Conservation (phyloP, 2,797 vertebrate genomes). For the Taeniopygia guttata region DNA sequence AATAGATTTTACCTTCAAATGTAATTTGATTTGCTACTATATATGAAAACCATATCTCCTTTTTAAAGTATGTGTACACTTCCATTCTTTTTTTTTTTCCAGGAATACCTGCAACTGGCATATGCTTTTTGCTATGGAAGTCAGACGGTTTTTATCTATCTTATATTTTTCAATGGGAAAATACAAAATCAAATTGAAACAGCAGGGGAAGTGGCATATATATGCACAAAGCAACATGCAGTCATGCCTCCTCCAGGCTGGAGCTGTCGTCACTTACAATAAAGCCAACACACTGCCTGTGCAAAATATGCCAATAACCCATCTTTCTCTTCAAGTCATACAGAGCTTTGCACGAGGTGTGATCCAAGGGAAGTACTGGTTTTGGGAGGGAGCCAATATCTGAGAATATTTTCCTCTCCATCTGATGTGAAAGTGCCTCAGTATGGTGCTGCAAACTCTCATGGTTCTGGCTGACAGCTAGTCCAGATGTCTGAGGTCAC, state of each 20-base stretch:
- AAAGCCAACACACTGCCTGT: conserved; percentile 29
- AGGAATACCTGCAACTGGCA: not conserved
- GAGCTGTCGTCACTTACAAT: not conserved
- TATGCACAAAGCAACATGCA: conserved; percentile 1
- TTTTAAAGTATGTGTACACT: not conserved
- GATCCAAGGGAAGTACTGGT: conserved; percentile 5
- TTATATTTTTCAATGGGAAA: conserved; percentile 13
- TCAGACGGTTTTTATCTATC: conserved; percentile 1
- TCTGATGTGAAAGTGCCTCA: conserved; percentile 18
- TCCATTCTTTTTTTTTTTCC: not conserved
- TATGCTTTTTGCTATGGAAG: not conserved
- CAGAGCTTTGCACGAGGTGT: conserved; percentile 9
- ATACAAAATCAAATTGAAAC: conserved; percentile 32
- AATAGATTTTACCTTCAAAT: not conserved
- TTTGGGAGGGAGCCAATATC: not conserved
- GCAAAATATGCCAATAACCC: conserved; percentile 1
- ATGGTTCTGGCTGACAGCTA: conserved; percentile 13
- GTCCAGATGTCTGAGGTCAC: conserved; percentile 40
- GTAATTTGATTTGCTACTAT: not conserved
- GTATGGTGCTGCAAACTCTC: not conserved
- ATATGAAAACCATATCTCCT: rapidly evolving
- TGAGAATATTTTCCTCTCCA: conserved; percentile 52
- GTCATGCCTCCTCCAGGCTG: not conserved
- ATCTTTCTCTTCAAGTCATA: conserved; percentile 42
- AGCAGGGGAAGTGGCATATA: not conserved